phyloP scores from a whole-genome alignment of 2,113 vertebrate species.

The Onychostruthus taczanowskii region DNA sequence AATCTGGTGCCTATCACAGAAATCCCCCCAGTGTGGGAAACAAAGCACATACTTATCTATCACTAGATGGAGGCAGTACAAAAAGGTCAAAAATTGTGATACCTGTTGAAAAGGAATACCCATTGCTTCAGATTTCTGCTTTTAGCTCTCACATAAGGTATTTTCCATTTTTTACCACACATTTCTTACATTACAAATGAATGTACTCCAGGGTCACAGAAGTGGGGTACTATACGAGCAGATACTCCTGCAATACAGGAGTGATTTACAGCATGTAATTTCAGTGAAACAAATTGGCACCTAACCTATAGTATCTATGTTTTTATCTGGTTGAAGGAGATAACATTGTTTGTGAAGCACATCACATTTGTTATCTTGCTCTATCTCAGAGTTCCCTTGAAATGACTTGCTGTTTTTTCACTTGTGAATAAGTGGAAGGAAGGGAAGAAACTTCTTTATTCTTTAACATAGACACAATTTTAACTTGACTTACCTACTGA shows the following conservation, averaged over 20 bases:
- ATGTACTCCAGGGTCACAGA: background rate
- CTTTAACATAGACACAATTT: background rate
- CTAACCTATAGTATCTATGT: constrained; percentile 10
- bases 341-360: constrained; percentile 21
- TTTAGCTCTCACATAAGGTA: background rate
- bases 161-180: constrained; percentile 1
- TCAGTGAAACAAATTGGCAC: constrained; percentile 37
- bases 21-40: background rate
- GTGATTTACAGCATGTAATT: constrained; percentile 22
- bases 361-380: constrained; percentile 26
- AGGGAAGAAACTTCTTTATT: background rate
- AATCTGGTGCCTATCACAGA: background rate
- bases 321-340: constrained; percentile 33
- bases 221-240: background rate
- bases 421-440: background rate
- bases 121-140: background rate
- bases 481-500: background rate
- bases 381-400: background rate
- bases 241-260: background rate
- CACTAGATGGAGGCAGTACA: background rate
- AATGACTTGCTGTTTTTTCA: background rate
- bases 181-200: constrained; percentile 2
- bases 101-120: background rate
- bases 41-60: background rate
- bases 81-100: background rate